phyloP scores from a whole-genome alignment of 2,888 invertebrate species.

The Synergus gifuensis region DNA sequence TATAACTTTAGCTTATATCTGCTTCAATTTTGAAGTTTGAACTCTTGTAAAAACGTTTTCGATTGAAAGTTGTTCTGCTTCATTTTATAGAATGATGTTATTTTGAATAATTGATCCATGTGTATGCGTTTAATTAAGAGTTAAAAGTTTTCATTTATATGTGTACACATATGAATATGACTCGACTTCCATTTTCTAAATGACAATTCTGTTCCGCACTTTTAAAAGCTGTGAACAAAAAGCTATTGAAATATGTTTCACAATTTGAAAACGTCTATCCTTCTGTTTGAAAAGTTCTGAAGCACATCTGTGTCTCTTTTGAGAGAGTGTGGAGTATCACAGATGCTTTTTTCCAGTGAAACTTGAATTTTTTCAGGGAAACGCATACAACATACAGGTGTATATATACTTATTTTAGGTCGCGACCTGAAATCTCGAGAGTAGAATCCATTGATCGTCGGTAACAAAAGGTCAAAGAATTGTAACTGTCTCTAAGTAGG shows the following conservation, averaged over 20 bases:
- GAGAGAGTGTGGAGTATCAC: slow-evolving; percentile 4
- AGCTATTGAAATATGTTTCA: slow-evolving; percentile 2
- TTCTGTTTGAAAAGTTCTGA: slow-evolving; percentile 16
- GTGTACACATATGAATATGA: too few species aligned
- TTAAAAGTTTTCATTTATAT: too few species aligned
- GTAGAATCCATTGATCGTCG: slow-evolving; percentile 41
- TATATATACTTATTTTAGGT: slow-evolving; percentile 29
- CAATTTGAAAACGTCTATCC: slow-evolving; percentile 28
- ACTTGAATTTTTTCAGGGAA: slow-evolving; percentile 24
- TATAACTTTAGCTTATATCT: too few species aligned
- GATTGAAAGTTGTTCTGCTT: too few species aligned
- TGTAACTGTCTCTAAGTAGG: slow-evolving; percentile 25
- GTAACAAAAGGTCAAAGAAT: slow-evolving; percentile 42
- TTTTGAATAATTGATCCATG: too few species aligned
- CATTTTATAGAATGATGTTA: too few species aligned
- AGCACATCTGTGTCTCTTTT: slow-evolving; percentile 18
- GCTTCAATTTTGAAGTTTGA: too few species aligned
- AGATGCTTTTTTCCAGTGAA: slow-evolving; percentile 29
- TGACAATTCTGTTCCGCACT: neutral
- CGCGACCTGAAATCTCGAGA: slow-evolving; percentile 34
- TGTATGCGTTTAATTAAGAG: too few species aligned
- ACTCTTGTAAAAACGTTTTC: neutral
- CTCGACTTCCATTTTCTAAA: neutral
- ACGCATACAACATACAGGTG: slow-evolving; percentile 15
- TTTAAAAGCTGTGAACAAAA: neutral